A percentile compares a stretch with the other conserved stretches of the same genome.
phyloP scores from a whole-genome alignment of 2,797 vertebrate genomes.

The Protonibea diacanthus region DNA sequence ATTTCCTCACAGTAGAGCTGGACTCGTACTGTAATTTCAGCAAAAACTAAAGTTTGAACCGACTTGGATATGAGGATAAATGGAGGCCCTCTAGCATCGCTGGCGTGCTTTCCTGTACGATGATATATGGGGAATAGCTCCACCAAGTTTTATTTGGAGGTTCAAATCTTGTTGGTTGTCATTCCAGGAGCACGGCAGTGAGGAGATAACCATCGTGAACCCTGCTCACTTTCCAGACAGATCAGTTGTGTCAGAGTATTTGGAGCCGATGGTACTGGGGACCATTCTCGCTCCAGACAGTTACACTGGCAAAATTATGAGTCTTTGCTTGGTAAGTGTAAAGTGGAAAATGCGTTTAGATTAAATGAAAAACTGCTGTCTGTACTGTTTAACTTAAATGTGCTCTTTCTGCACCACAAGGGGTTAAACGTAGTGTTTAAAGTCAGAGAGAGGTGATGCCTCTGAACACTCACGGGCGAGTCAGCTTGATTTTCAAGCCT shows the following conservation, averaged over 20 bases:
- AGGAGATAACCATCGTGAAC: slow-evolving; percentile 94
- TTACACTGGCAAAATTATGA: slow-evolving; percentile 92
- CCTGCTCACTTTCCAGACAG: slow-evolving; percentile 94
- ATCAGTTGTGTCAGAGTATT: slow-evolving; percentile 88
- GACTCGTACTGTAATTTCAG: not conserved
- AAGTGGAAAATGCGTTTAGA: not conserved
- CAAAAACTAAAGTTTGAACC: slow-evolving; percentile 1
- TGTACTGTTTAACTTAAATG: not conserved
- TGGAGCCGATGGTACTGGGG: slow-evolving; percentile 94
- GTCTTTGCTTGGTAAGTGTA: slow-evolving; percentile 89
- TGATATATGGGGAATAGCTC: not conserved
- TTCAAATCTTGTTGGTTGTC: not conserved
- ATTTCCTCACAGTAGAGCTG: not conserved
- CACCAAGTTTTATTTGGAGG: not conserved
- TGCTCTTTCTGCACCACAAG: not conserved
- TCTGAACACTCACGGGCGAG: not conserved
- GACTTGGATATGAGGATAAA: slow-evolving; percentile 30
- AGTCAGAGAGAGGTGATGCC: not conserved
- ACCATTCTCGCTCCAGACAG: slow-evolving; percentile 92
- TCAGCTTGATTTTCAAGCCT: slow-evolving; percentile 4
- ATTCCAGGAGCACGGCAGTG: slow-evolving; percentile 88
- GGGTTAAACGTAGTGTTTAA: too few species aligned
- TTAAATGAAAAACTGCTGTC: not conserved
- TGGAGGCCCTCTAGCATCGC: not conserved
- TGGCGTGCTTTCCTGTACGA: slow-evolving; percentile 1